Conservation (phyloP, 2,113 vertebrate genomes). For the Dermatemys mawii region DNA sequence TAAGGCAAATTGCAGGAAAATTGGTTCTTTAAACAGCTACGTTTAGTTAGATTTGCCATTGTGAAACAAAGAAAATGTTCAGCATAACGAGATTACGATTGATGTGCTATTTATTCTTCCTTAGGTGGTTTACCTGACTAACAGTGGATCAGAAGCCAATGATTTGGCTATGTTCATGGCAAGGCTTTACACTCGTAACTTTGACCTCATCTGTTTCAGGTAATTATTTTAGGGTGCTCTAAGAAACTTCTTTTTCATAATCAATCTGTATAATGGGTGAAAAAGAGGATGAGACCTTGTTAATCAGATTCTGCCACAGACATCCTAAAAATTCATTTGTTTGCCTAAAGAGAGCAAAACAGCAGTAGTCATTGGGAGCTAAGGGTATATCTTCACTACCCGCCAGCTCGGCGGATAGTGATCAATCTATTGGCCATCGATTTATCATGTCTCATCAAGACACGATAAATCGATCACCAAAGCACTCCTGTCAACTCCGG, state of each 20-base stretch:
- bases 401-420: no score
- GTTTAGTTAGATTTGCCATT: background rate
- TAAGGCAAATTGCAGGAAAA: background rate
- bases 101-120: background rate
- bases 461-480: no score
- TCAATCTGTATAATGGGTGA: background rate
- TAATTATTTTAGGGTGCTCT: slow-evolving; percentile 51
- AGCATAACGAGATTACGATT: background rate
- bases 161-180: slow-evolving; percentile 94
- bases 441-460: no score
- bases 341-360: background rate
- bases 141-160: slow-evolving; percentile 96
- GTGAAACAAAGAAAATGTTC: background rate
- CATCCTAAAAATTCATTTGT: background rate
- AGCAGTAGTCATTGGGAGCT: background rate
- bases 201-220: slow-evolving; percentile 91
- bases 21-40: background rate
- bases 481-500: no score
- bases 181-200: slow-evolving; percentile 85
- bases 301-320: background rate
- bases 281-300: background rate
- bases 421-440: no score
- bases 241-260: background rate
- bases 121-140: slow-evolving; percentile 91
- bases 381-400: no score